A percentile compares a stretch with the other conserved stretches of the same genome.
These are phyloP conservation scores for Labia minor DNA, from an alignment of 2,888 invertebrate species.

Conservation along the genomic window DNA sequence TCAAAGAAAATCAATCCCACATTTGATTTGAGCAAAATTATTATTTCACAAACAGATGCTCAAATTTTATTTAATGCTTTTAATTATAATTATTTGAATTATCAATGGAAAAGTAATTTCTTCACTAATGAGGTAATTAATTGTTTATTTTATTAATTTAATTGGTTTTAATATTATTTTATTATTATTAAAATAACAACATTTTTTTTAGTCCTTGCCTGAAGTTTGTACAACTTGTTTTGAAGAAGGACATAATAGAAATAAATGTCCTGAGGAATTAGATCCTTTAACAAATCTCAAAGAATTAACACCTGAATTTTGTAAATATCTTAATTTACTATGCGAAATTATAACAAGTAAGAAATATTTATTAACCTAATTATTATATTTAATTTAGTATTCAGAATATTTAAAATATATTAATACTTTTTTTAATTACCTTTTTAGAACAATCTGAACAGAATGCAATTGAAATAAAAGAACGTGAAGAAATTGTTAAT, in stretches of 20 bases:
- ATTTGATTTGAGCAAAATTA: background rate
- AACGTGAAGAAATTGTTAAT: slow-evolving; percentile 31
- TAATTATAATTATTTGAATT: slow-evolving; percentile 28
- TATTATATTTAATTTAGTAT: slow-evolving; percentile 15
- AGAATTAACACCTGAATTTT: slow-evolving; percentile 34
- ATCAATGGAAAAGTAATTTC: slow-evolving; percentile 31
- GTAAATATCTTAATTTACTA: slow-evolving; percentile 31
- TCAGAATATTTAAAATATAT: background rate
- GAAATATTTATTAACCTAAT: background rate
- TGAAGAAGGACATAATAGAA: slow-evolving; percentile 39
- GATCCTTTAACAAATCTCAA: slow-evolving; percentile 34
- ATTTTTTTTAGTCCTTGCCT: slow-evolving; percentile 28
- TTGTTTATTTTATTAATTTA: slow-evolving; percentile 17
- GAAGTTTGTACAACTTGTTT: slow-evolving; percentile 40
- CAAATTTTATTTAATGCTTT: slow-evolving; percentile 26
- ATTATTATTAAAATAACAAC: background rate
- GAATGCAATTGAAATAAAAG: slow-evolving; percentile 29
- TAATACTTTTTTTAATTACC: background rate
- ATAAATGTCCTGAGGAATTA: slow-evolving; percentile 40
- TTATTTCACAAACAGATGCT: slow-evolving; percentile 23
- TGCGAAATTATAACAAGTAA: slow-evolving; percentile 34
- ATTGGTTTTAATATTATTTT: background rate
- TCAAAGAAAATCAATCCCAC: background rate
- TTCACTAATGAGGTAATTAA: slow-evolving; percentile 30
- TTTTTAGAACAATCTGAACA: slow-evolving; percentile 21